Evolutionary conservation across 2,888 invertebrate genomes (phyloP), one percentile per base, ranked within the genome.

Genomic region (Drosophila dives): DNA sequence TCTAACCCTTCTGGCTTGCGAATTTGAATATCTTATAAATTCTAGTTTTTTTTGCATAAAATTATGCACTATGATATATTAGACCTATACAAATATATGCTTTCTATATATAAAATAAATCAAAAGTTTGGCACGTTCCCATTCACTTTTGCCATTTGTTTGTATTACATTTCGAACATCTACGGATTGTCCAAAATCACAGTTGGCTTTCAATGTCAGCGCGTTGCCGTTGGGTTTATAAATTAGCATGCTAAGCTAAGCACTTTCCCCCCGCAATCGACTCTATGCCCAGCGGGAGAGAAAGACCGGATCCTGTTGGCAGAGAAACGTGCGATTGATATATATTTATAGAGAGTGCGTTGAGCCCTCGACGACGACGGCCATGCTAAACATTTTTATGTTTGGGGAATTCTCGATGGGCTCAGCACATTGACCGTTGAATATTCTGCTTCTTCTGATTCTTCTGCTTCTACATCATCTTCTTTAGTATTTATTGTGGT

Each of bases 291-390:
- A 15, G 23, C 10, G 32, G 20, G n/a, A 40, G 29, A 15, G 50
- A 59, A 72, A 65, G 50, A 55, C 40, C 66, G 83, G 77, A 84
- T 88, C 86, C 84, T 84, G 86, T 86, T 84, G 77, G 77, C 77
- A 69, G 83, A 72, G 77, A 78, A 72, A 75, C 71, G 67, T 86
- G 73, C 64, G 75, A 65, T 72, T 80, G 75, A 75, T 72, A 80
- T 72, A 80, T 85, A 85, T 88, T 85, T 85, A 88, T 88, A 80
- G 88, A 72, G 67, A 80, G 72, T 83, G 77, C 73, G 72, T 60
- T 23, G 59, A 62, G 56, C 56, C 63, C 56, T 64, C 55, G 58
- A 50, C 51, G 38, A 23, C 33, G 29, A 29, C 29, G 51, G 51
- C 73, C 64, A 67, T 70, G 75, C 56, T 70, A 63, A 79, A 68